Evolutionary conservation across 2,888 invertebrate species (phyloP), one percentile per base, ranked within the genome.

Genomic region (Argynnis bischoffii): DNA sequence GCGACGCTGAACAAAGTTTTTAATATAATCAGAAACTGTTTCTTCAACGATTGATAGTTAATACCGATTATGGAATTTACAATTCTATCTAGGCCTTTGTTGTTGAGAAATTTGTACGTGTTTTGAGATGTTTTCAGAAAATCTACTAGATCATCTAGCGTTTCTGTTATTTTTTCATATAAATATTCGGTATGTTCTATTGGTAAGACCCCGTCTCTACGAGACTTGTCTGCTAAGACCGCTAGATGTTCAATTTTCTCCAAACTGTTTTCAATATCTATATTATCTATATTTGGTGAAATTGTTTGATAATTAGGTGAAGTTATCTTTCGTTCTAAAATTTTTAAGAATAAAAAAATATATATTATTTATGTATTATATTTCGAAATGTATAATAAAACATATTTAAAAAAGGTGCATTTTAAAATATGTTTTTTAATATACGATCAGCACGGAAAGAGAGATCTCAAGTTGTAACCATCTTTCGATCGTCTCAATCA

Each of bases 61-160:
- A 76, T 64, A 2, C 74, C 73, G 1, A 89, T 71, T 67, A 82
- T 78, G 0, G 78, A 77, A 0, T 78, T 72, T 2, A 89, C 70
- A 4, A 86, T 71, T 74, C 84, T 79, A 13, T 84, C 78, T 1
- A 89, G 70, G 0, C 90, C 90, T 61, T 84, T 84, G 0, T 76
- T 79, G 72, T 82, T 83, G 0, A 89, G 63, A 64, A 90, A 88
- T 60, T 75, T 78, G 53, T 83, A 78, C 0, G 83, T 81, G 21
- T 85, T 79, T 4, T 75, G 76, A 0, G 78, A 72, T n/a, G 80
- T 74, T 63, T 76, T 78, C 0, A 87, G 67, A 6, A 78, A 69
- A 15, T 81, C 75, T 2, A 74, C 77, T 3, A 90, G 70, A 5
- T 81, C 76, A 35, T 79, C 77, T 2, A 88, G 13, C 0, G 73